These are phyloP conservation scores for Cheilosia urbana DNA, from an alignment of 2,888 invertebrate species.

Conservation along the genomic window DNA sequence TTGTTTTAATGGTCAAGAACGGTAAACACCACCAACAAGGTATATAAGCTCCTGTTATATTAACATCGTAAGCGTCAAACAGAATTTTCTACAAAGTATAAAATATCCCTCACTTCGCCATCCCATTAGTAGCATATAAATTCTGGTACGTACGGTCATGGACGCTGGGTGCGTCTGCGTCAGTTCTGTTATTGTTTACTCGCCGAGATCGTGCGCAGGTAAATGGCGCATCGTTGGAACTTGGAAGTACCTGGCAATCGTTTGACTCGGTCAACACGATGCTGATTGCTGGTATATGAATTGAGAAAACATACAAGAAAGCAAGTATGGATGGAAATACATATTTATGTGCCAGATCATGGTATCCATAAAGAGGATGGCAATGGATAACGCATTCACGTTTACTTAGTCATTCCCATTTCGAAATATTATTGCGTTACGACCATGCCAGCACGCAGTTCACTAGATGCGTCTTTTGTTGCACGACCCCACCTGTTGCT, in stretches of 20 bases:
- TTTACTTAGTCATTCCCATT: conserved; percentile 52
- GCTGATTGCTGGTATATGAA: conserved; percentile 48
- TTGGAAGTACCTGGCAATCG: conserved; percentile 31
- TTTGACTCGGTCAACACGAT: conserved; percentile 51
- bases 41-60: not conserved
- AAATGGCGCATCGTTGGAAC: conserved; percentile 50
- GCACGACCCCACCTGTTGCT: conserved; percentile 27
- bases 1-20: conserved; percentile 47
- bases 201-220: conserved; percentile 40
- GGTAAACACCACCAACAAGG: conserved; percentile 41
- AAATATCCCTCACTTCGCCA: conserved; percentile 42
- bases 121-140: conserved; percentile 31
- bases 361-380: conserved; percentile 15
- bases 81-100: conserved; percentile 10
- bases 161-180: conserved; percentile 61
- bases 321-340: conserved; percentile 4
- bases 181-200: conserved; percentile 60
- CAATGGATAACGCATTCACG: conserved; percentile 23
- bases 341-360: conserved; percentile 54
- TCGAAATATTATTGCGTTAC: conserved; percentile 16
- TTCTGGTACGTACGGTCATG: conserved; percentile 35
- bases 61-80: not conserved
- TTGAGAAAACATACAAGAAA: conserved; percentile 25
- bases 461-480: conserved; percentile 22
- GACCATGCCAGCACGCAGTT: conserved; percentile 14